Evolutionary conservation across 2,113 vertebrate species (phyloP).

Genomic region (Pseudorasbora parva): DNA sequence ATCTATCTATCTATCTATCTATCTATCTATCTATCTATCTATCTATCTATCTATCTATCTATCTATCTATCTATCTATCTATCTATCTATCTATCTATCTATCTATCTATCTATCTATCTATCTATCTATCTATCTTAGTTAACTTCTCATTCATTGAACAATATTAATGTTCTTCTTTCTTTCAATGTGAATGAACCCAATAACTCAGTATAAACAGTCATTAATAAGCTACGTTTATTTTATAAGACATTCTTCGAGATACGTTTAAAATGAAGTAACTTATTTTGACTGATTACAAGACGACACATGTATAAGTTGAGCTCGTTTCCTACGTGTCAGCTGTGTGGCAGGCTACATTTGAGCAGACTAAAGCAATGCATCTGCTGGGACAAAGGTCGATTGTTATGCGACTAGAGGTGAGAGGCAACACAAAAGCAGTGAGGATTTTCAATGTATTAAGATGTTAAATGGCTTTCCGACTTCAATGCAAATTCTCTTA

Average conservation of each 20-base stretch:
- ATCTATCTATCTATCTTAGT: too few species aligned
- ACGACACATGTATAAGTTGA: background rate
- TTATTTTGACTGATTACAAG: background rate
- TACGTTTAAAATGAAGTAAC: too few species aligned
- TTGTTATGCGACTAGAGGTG: constrained; percentile 57
- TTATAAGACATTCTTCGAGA: background rate
- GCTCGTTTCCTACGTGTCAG: constrained; percentile 20
- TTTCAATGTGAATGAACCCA: background rate
- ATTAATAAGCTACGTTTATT: background rate
- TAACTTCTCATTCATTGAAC: background rate
- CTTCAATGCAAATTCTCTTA: constrained; percentile 41
- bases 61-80: background rate
- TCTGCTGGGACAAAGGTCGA: constrained; percentile 48
- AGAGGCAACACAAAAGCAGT: constrained; percentile 46
- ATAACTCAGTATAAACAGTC: background rate
- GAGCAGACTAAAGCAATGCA: constrained; percentile 33
- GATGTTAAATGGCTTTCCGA: constrained; percentile 58
- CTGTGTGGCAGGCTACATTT: constrained; percentile 1
- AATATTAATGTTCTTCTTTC: background rate
- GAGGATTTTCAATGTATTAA: constrained; percentile 51
- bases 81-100: background rate
- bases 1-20: background rate
- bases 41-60: background rate
- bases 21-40: background rate
- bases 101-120: background rate